A percentile compares a stretch with the other conserved stretches of the same genome.
Evolutionary conservation across 2,888 invertebrate species (phyloP).

Genomic region (Neocrepidodera transversa): DNA sequence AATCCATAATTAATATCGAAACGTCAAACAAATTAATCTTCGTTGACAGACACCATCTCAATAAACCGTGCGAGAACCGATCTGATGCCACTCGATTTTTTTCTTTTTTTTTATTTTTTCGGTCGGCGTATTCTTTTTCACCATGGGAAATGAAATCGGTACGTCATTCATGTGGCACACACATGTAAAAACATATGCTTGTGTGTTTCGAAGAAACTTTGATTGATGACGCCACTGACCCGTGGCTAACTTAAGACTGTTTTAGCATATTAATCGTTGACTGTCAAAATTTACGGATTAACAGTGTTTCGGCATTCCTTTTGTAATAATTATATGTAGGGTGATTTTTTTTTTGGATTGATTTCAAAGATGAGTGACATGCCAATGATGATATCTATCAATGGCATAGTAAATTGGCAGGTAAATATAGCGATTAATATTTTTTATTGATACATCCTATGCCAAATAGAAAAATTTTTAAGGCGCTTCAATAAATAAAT

Average conservation of each 20-base stretch:
- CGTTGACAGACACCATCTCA: background rate
- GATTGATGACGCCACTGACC: conserved; percentile 56
- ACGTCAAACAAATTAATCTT: conserved; percentile 7
- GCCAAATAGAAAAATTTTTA: too few species aligned
- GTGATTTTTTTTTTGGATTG: too few species aligned
- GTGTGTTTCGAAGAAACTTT: conserved; percentile 42
- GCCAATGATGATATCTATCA: too few species aligned
- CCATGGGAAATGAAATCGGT: conserved; percentile 34
- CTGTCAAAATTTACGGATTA: conserved; percentile 30
- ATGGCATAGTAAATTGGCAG: too few species aligned
- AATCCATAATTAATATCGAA: too few species aligned
- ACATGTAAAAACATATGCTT: conserved; percentile 48
- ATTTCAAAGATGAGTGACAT: too few species aligned
- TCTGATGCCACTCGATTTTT: background rate
- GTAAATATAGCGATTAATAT: too few species aligned
- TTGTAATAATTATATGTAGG: background rate
- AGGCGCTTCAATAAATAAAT: too few species aligned
- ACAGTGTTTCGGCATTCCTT: conserved; percentile 7
- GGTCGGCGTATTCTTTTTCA: conserved; percentile 10
- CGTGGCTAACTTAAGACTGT: conserved; percentile 48
- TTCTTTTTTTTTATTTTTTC: too few species aligned
- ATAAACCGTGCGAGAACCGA: background rate
- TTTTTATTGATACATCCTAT: too few species aligned
- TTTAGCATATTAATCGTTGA: conserved; percentile 36
- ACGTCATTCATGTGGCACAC: conserved; percentile 50